A percentile compares a stretch with the other conserved stretches of the same genome.
Evolutionary conservation across 2,113 vertebrate genomes (phyloP).

Genomic region (Cyprinus carpio): DNA sequence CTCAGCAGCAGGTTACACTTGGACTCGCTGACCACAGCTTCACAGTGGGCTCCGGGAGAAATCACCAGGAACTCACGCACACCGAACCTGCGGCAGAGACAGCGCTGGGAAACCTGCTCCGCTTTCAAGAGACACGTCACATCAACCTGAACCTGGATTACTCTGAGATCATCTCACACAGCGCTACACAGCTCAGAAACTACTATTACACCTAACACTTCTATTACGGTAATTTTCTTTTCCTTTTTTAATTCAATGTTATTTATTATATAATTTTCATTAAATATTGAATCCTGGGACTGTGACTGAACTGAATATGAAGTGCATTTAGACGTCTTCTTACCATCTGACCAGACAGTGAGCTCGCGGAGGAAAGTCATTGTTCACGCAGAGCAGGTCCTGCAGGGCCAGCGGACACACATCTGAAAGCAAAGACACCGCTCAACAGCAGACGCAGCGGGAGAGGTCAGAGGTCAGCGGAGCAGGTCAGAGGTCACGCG

Average conservation of each 20-base stretch:
- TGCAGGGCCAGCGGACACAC: slow-evolving; percentile 88
- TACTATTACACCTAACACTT: too few relatives aligned
- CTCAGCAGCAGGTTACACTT: slow-evolving; percentile 96
- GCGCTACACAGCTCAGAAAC: too few relatives aligned
- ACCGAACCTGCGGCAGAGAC: slow-evolving; percentile 82
- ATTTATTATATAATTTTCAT: too few relatives aligned
- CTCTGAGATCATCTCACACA: too few relatives aligned
- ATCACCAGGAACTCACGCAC: slow-evolving; percentile 93
- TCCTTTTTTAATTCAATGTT: too few relatives aligned
- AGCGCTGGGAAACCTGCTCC: too few relatives aligned
- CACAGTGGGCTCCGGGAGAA: slow-evolving; percentile 85
- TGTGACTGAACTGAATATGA: too few relatives aligned
- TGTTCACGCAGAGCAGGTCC: slow-evolving; percentile 93
- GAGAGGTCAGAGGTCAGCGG: background rate
- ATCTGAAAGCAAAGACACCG: slow-evolving; percentile 72
- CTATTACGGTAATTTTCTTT: too few relatives aligned
- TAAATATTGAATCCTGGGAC: too few relatives aligned
- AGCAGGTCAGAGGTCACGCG: background rate
- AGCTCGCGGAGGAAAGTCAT: slow-evolving; percentile 94
- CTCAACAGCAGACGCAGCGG: slow-evolving; percentile 5
- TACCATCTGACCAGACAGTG: slow-evolving; percentile 98
- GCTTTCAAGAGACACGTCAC: too few relatives aligned
- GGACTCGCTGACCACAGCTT: slow-evolving; percentile 94
- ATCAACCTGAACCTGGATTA: too few relatives aligned
- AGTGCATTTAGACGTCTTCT: too few relatives aligned